These are phyloP conservation scores for Onthophagus sagittarius DNA, from an alignment of 2,888 invertebrate genomes.

Conservation along the genomic window DNA sequence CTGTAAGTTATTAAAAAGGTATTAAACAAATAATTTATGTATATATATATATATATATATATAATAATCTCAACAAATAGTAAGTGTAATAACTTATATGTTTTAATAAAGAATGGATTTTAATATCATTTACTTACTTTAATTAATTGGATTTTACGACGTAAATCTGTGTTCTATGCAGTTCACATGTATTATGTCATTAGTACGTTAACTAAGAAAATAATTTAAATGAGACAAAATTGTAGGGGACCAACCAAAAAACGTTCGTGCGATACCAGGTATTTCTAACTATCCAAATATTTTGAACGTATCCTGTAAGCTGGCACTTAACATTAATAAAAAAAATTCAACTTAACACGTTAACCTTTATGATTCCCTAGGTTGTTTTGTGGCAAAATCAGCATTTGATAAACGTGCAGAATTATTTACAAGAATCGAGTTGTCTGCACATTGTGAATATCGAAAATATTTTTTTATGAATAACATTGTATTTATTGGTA, in stretches of 20 bases:
- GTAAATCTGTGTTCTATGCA: too few species aligned
- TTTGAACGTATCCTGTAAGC: background rate
- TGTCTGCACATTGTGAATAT: too few species aligned
- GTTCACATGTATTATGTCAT: too few species aligned
- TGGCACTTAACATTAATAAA: too few species aligned
- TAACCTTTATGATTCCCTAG: background rate
- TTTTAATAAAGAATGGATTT: background rate
- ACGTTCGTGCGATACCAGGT: background rate
- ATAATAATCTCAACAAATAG: too few species aligned
- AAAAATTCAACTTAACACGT: background rate
- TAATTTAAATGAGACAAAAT: background rate
- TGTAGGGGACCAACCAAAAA: background rate
- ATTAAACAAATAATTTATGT: too few species aligned
- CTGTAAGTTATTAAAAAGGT: too few species aligned
- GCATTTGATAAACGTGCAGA: background rate
- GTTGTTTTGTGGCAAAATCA: background rate
- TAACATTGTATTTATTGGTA: too few species aligned
- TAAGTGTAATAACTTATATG: background rate
- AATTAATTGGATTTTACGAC: background rate
- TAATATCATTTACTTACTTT: background rate
- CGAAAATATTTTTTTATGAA: too few species aligned
- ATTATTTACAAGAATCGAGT: too few species aligned
- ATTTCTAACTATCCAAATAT: background rate
- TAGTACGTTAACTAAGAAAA: background rate
- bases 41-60: too few species aligned